Evolutionary conservation across 2,888 invertebrate species (phyloP).

Genomic region (Diabrotica balteata): DNA sequence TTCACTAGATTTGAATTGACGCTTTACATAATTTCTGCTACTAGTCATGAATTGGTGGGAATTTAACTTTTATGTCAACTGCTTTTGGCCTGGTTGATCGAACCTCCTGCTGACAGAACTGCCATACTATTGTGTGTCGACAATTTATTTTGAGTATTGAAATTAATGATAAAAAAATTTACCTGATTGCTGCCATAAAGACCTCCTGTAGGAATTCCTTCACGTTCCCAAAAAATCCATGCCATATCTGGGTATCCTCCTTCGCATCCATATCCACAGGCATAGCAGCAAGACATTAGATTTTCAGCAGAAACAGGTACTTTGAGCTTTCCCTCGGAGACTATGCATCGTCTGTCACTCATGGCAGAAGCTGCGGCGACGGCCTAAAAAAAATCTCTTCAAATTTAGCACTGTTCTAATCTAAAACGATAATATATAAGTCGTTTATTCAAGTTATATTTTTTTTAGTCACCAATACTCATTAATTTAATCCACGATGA

Average conservation of each 20-base stretch:
- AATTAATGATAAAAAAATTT: too few species aligned
- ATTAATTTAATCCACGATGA: too few species aligned
- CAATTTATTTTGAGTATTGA: too few species aligned
- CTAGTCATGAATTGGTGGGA: too few species aligned
- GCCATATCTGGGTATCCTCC: constrained; percentile 82
- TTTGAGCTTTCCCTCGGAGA: constrained; percentile 71
- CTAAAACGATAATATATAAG: background rate
- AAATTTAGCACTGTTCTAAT: background rate
- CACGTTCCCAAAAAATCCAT: constrained; percentile 81
- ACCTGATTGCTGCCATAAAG: constrained; percentile 66
- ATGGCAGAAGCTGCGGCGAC: constrained; percentile 88
- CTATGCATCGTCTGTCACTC: constrained; percentile 84
- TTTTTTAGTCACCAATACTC: too few species aligned
- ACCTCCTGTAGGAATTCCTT: constrained; percentile 87
- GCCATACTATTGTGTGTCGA: too few species aligned
- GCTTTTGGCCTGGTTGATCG: too few species aligned
- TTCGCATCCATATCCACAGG: constrained; percentile 80
- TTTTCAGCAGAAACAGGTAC: constrained; percentile 83
- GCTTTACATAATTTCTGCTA: too few species aligned
- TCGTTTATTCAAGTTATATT: too few species aligned
- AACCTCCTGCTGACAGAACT: too few species aligned
- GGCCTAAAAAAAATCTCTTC: constrained; percentile 61
- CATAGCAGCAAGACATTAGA: constrained; percentile 77
- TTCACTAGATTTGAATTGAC: too few species aligned
- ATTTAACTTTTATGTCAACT: too few species aligned